Evolutionary conservation across 2,797 vertebrate genomes (phyloP).

Genomic region (Galaxias olidus): DNA sequence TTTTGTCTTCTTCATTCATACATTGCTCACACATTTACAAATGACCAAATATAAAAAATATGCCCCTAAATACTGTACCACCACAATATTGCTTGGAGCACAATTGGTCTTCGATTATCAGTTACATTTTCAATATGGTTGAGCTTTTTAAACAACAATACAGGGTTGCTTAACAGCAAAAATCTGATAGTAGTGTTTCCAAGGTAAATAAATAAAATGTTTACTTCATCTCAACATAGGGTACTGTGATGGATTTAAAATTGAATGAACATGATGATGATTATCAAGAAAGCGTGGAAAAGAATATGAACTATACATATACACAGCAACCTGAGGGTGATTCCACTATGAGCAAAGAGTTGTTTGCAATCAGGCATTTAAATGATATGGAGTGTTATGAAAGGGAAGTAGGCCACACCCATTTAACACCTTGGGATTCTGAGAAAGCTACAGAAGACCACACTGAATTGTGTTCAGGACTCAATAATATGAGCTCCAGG

Average conservation of each 20-base stretch:
- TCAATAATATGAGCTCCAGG: background rate
- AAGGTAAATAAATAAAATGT: slow-evolving; percentile 83
- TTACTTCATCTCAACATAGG: slow-evolving; percentile 96
- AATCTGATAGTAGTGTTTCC: background rate
- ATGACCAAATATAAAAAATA: too few relatives aligned
- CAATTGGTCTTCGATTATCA: too few relatives aligned
- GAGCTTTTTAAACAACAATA: too few relatives aligned
- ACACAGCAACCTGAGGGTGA: slow-evolving; percentile 31
- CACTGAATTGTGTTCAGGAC: slow-evolving; percentile 20
- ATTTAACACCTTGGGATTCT: slow-evolving; percentile 53
- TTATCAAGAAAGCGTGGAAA: slow-evolving; percentile 74
- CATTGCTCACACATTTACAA: too few relatives aligned
- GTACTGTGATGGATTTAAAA: slow-evolving; percentile 91
- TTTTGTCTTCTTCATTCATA: too few relatives aligned
- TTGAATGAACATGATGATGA: slow-evolving; percentile 90
- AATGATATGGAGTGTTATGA: slow-evolving; percentile 32
- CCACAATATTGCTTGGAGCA: too few relatives aligned
- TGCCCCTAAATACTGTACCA: too few relatives aligned
- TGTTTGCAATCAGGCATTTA: slow-evolving; percentile 34
- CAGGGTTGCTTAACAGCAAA: too few relatives aligned
- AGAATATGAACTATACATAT: slow-evolving; percentile 56
- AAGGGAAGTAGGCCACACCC: slow-evolving; percentile 29
- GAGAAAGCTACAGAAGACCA: slow-evolving; percentile 36
- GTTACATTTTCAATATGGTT: too few relatives aligned
- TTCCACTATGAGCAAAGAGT: slow-evolving; percentile 46